Conservation (phyloP, 2,113 vertebrate genomes). For the Anarhynchus alexandrinus region DNA sequence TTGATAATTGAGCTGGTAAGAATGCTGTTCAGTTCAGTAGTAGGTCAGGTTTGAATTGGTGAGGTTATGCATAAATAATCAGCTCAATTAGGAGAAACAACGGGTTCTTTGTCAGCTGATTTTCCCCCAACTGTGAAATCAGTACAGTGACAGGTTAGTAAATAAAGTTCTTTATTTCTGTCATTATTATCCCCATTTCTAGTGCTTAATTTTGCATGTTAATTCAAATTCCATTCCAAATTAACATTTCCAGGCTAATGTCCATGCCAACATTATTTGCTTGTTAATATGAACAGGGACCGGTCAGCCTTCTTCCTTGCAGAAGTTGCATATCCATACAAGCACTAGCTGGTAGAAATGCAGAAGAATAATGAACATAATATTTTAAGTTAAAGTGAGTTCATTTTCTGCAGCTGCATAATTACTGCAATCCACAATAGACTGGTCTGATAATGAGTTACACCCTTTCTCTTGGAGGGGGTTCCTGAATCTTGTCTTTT, state of each 20-base stretch:
- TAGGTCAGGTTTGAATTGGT: conserved; percentile 66
- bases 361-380: conserved; percentile 43
- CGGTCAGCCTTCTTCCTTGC: conserved; percentile 7
- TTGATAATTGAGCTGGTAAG: conserved; percentile 52
- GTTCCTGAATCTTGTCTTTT: conserved; percentile 57
- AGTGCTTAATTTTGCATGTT: conserved; percentile 47
- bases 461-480: conserved; percentile 46
- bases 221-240: conserved; percentile 48
- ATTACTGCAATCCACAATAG: conserved; percentile 66
- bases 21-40: conserved; percentile 50
- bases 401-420: conserved; percentile 63
- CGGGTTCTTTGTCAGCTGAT: conserved; percentile 58
- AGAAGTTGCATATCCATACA: neutral
- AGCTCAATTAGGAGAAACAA: conserved; percentile 54
- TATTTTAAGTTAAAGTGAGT: conserved; percentile 57
- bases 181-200: conserved; percentile 16
- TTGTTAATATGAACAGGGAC: conserved; percentile 31
- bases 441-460: conserved; percentile 54
- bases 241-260: conserved; percentile 43
- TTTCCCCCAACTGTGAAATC: conserved; percentile 51
- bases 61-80: conserved; percentile 69
- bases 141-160: conserved; percentile 30
- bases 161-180: conserved; percentile 58
- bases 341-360: conserved; percentile 21
- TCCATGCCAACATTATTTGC: conserved; percentile 37